phyloP scores from a whole-genome alignment of 2,113 vertebrate species.

The Scomber colias region DNA sequence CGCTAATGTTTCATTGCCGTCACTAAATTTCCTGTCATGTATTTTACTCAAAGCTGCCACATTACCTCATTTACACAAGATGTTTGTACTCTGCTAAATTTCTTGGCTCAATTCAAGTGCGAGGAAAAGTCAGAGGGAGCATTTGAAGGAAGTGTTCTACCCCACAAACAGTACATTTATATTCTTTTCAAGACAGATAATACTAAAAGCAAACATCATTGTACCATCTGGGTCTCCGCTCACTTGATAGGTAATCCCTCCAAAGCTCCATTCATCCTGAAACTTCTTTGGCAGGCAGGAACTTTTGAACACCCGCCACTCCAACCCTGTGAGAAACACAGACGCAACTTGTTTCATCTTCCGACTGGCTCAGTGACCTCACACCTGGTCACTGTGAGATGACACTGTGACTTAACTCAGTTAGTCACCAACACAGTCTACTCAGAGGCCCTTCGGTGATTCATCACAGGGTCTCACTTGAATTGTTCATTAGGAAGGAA shows the following conservation, averaged over 20 bases:
- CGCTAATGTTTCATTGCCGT: neutral
- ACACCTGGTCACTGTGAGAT: neutral
- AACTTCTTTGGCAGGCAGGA: constrained; percentile 91
- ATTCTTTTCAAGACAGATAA: neutral
- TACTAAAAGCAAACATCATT: neutral
- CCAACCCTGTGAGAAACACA: constrained; percentile 66
- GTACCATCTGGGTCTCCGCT: constrained; percentile 90
- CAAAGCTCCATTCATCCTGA: constrained; percentile 92
- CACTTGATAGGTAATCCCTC: constrained; percentile 90
- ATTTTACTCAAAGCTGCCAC: neutral
- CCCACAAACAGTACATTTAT: neutral
- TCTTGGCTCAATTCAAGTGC: neutral
- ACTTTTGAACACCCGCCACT: constrained; percentile 84
- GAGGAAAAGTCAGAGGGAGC: neutral
- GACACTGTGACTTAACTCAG: neutral
- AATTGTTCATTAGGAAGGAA: constrained; percentile 30
- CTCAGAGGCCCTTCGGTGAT: constrained; percentile 33
- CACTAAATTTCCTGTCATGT: neutral
- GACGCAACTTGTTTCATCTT: constrained; percentile 16
- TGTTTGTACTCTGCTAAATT: neutral
- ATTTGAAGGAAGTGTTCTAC: neutral
- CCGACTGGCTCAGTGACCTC: constrained; percentile 7
- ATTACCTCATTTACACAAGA: neutral
- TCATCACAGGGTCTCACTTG: constrained; percentile 32
- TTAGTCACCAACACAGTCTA: neutral